phyloP scores from a whole-genome alignment of 1,140 invertebrate species.

The Magallana angulata region DNA sequence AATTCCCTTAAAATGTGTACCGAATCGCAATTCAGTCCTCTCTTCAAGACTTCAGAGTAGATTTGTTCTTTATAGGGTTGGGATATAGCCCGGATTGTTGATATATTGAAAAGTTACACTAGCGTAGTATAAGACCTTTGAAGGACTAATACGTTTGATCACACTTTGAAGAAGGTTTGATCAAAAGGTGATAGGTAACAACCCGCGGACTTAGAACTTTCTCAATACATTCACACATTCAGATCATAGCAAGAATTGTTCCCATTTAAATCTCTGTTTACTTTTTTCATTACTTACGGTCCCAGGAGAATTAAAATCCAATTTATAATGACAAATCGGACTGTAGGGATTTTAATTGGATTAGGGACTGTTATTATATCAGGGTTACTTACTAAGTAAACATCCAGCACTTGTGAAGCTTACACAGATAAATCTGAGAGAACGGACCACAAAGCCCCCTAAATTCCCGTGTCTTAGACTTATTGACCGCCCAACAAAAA shows the following conservation, averaged over 20 bases:
- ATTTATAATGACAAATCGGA: constrained; percentile 34
- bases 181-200: not conserved
- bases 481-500: constrained; percentile 20
- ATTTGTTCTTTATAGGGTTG: no score
- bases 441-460: not conserved
- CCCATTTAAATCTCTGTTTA: not conserved
- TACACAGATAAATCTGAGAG: constrained; percentile 15
- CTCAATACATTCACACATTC: not conserved
- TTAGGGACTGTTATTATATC: constrained; percentile 18
- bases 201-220: not conserved
- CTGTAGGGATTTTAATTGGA: constrained; percentile 26
- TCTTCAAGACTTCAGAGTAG: no score
- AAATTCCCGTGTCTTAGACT: not conserved
- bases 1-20: no score
- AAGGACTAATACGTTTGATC: no score
- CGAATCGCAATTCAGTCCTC: no score
- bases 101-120: not conserved
- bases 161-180: not conserved
- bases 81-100: no score
- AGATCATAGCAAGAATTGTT: constrained; percentile 7
- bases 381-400: constrained; percentile 23
- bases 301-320: constrained; percentile 9
- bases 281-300: constrained; percentile 24
- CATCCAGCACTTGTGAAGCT: constrained; percentile 14
- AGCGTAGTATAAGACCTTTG: not conserved